Evolutionary conservation across 2,888 invertebrate species (phyloP).

Genomic region (Drosophila paracracens): DNA sequence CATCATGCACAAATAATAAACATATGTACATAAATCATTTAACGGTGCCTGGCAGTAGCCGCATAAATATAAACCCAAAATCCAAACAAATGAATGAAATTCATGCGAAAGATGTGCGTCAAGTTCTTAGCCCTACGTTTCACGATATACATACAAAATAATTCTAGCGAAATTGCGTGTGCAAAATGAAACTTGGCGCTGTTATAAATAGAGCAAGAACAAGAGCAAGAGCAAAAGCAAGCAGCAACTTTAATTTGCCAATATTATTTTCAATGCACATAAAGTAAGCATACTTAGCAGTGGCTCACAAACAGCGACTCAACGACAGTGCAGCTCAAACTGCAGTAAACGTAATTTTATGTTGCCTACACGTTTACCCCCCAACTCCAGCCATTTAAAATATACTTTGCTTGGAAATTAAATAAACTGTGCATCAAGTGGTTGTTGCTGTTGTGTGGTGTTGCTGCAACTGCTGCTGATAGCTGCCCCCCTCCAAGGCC

Average conservation of each 20-base stretch:
- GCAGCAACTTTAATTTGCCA: constrained; percentile 11
- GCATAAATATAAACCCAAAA: constrained; percentile 60
- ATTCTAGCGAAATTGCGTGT: constrained; percentile 43
- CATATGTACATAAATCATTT: constrained; percentile 69
- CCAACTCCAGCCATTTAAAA: constrained; percentile 8
- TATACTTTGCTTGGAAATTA: constrained; percentile 60
- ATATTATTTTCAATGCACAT: constrained; percentile 4
- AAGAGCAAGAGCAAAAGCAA: constrained; percentile 1
- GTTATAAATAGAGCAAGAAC: constrained; percentile 17
- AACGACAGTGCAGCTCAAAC: constrained; percentile 17
- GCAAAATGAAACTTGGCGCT: constrained; percentile 37
- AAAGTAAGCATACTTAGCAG: not conserved
- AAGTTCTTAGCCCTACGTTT: constrained; percentile 42
- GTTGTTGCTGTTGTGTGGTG: constrained; percentile 2
- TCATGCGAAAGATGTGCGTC: constrained; percentile 56
- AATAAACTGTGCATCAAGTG: constrained; percentile 69
- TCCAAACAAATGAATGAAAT: constrained; percentile 65
- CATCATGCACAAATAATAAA: constrained; percentile 10
- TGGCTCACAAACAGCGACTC: constrained; percentile 30
- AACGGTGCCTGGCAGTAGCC: constrained; percentile 33
- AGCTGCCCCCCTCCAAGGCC: constrained; percentile 15
- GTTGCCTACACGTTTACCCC: not conserved
- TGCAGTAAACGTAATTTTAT: constrained; percentile 12
- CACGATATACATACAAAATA: constrained; percentile 10
- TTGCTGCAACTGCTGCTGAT: constrained; percentile 7